Conservation (phyloP, 2,113 vertebrate species). For the Embiotoca jacksoni region DNA sequence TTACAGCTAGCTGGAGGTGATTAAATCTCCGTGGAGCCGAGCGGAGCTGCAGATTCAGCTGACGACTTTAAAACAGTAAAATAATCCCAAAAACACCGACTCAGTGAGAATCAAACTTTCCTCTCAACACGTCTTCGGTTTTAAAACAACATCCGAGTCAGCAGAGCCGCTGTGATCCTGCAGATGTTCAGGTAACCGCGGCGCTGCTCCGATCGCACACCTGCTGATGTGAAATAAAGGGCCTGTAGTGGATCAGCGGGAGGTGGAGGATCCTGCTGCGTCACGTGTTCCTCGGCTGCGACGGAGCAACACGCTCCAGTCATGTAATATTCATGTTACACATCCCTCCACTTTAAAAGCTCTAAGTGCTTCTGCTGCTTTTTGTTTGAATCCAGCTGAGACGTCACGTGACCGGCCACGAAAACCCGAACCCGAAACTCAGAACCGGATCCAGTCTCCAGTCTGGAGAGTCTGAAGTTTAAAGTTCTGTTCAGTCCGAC, state of each 20-base stretch:
- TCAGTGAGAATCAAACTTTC: no score
- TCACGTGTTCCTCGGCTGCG: constrained; percentile 3
- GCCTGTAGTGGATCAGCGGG: not conserved
- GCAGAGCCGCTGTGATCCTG: not conserved
- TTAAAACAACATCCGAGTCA: no score
- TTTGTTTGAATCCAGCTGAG: not conserved
- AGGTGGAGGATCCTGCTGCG: not conserved
- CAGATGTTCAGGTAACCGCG: not conserved
- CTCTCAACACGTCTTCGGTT: no score
- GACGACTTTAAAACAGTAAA: no score
- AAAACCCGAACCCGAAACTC: not conserved
- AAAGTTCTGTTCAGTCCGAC: not conserved
- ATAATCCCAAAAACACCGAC: no score
- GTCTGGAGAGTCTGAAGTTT: not conserved
- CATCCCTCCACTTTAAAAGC: constrained; percentile 23
- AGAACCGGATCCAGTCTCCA: no score
- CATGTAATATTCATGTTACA: constrained; percentile 57
- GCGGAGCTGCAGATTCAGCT: no score
- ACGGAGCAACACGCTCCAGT: constrained; percentile 13
- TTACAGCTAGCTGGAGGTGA: no score
- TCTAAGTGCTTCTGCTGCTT: not conserved
- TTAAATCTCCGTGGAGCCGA: no score
- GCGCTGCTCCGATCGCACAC: no score
- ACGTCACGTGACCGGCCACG: not conserved
- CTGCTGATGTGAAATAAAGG: not conserved